A percentile compares a stretch with the other conserved stretches of the same genome.
Conservation (phyloP, 2,888 invertebrate species). For the Rosalia funebris region DNA sequence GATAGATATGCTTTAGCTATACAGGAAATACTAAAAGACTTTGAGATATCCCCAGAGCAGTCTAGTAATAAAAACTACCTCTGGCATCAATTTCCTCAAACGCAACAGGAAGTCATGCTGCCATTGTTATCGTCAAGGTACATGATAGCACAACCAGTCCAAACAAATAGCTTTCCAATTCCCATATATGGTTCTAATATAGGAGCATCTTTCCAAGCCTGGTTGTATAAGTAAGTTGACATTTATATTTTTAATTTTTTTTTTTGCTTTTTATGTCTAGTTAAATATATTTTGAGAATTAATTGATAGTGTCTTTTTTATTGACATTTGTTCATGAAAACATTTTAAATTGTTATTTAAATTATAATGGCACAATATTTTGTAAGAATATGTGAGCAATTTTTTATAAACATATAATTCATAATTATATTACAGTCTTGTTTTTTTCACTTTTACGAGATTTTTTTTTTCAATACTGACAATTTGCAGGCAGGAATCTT, state of each 20-base stretch:
- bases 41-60: conserved; percentile 74
- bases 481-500: no score
- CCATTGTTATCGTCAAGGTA: conserved; percentile 80
- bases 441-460: no score
- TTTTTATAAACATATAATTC: no score
- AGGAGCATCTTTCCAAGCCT: conserved; percentile 75
- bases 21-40: conserved; percentile 79
- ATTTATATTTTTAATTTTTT: conserved; percentile 11
- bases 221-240: conserved; percentile 74
- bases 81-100: conserved; percentile 77
- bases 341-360: no score
- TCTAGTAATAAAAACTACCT: conserved; percentile 68
- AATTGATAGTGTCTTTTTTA: no score
- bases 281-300: no score
- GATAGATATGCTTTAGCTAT: conserved; percentile 84
- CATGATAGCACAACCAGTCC: conserved; percentile 55
- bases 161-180: conserved; percentile 42
- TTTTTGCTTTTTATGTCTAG: conserved; percentile 14
- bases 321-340: no score
- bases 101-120: conserved; percentile 80
- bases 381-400: no score
- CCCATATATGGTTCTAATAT: conserved; percentile 75
- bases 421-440: no score
- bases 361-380: no score
- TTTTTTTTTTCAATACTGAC: no score